Base-by-base conservation (phyloP, 2,888 invertebrate genomes). In the Tetragnatha montana region DNA sequence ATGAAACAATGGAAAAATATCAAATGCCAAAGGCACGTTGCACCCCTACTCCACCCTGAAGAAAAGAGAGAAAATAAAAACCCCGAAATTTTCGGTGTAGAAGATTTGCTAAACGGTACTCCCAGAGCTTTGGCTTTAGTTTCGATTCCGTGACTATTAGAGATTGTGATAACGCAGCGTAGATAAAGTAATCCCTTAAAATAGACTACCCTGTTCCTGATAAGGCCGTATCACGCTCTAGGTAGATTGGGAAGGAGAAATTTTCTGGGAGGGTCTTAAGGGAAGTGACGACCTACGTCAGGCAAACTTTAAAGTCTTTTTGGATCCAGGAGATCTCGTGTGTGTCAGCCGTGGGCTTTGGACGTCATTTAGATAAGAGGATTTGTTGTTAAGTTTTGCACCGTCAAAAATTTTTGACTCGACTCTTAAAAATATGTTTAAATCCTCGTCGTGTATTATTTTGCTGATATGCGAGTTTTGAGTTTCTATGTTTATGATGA, bases 121-220 rank as follows among this genome's bases (percentile, higher is more conserved):
- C 51, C 50, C 1, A 73, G 60, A 73, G 76, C 76, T 47, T 8
- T 12, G 17, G 83, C 83, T 49, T n/a, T 22, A 50, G 49, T 73
- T 81, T 81, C 76, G 22, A 76, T 81, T 87, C 75, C 87, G 81
- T 81, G 87, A 81, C 81, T 79, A 88, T 83, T 88, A 83, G 88
- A 84, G 70, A 88, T 80, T 50, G 79, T 19, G 88, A 88, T 88
- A 88, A 83, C 60, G 22, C 75, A 68, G 12, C 47, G 22, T 51
- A 83, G 83, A 88, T 79, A 87, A 76, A 17, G 88, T 79, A 88
- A 83, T 88, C 83, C 79, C 69, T 35, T 68, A 22, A 88, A 88
- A 88, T 83, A 80, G 74, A 83, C 79, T 84, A 60, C 22, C 68
- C 35, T 4, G 35, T 35, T 76, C 68, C 60, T 50, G 88, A 88